Evolutionary conservation across 2,888 invertebrate genomes (phyloP).

Genomic region (Agrypnus murinus): DNA sequence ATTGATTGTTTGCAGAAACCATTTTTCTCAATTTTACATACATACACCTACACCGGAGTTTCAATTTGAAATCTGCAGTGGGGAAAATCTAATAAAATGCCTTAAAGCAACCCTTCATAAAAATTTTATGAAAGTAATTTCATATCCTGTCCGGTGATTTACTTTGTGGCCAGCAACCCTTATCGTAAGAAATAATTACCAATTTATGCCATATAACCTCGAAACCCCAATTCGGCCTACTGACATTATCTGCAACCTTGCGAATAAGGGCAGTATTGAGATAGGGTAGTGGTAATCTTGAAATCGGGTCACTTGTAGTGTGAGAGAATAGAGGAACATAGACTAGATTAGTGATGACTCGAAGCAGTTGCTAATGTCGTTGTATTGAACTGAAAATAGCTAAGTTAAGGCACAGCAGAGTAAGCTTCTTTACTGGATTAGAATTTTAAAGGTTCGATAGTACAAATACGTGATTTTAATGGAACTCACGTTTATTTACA

Average conservation of each 20-base stretch:
- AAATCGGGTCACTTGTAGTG: conserved; percentile 28
- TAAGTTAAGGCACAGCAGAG: neutral
- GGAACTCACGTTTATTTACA: too few species aligned
- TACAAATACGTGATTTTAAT: too few species aligned
- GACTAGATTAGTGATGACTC: conserved; percentile 20
- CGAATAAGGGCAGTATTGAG: conserved; percentile 35
- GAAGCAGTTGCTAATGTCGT: conserved; percentile 20
- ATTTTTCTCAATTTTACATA: neutral
- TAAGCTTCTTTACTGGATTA: conserved; percentile 1
- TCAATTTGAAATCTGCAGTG: neutral
- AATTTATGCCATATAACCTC: conserved; percentile 33
- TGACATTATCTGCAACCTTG: conserved; percentile 34
- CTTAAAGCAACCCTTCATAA: conserved; percentile 15
- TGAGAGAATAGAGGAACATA: conserved; percentile 4
- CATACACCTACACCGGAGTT: neutral
- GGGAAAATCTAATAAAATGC: conserved; percentile 21
- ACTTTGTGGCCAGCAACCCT: conserved; percentile 30
- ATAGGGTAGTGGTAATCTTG: conserved; percentile 34
- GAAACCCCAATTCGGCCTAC: conserved; percentile 31
- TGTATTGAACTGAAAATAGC: conserved; percentile 14
- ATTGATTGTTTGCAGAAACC: too few species aligned
- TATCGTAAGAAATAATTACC: conserved; percentile 35
- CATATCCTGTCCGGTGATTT: conserved; percentile 28
- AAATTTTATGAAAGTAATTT: conserved; percentile 27
- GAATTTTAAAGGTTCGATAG: neutral